Evolutionary conservation across 2,888 invertebrate genomes (phyloP).

Genomic region (Tiliacea aurago): DNA sequence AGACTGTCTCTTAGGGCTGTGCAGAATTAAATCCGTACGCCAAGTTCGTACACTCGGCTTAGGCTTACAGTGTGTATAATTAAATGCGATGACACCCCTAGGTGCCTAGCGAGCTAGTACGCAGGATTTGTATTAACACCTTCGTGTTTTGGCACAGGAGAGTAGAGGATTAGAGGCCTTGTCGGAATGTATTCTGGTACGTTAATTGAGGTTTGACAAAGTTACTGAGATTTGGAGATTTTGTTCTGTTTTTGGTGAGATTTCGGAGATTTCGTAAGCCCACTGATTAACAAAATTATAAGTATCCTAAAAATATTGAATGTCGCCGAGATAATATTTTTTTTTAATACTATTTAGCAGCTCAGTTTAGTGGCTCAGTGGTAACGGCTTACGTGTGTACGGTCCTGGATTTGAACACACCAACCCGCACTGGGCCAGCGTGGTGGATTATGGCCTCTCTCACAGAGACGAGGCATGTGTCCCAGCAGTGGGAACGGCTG

Average conservation of each 20-base stretch:
- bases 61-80: conserved; percentile 60
- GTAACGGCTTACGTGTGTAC: no score
- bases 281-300: not conserved
- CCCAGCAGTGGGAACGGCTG: no score
- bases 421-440: no score
- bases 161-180: conserved; percentile 47
- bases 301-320: not conserved
- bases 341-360: no score
- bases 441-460: no score
- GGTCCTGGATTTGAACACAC: no score
- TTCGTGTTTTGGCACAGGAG: conserved; percentile 47
- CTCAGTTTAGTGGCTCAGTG: no score
- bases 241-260: not conserved
- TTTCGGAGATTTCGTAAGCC: not conserved
- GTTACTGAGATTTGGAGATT: conserved; percentile 20
- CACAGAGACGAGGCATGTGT: no score
- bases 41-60: conserved; percentile 55
- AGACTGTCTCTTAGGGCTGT: conserved; percentile 21
- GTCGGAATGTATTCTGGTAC: conserved; percentile 35
- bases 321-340: not conserved
- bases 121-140: conserved; percentile 59
- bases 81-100: conserved; percentile 62
- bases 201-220: conserved; percentile 37
- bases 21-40: conserved; percentile 52
- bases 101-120: conserved; percentile 44